Evolutionary conservation across 2,888 invertebrate species (phyloP), one percentile per base, ranked within the genome.

Genomic region (Nephrotoma appendiculata): DNA sequence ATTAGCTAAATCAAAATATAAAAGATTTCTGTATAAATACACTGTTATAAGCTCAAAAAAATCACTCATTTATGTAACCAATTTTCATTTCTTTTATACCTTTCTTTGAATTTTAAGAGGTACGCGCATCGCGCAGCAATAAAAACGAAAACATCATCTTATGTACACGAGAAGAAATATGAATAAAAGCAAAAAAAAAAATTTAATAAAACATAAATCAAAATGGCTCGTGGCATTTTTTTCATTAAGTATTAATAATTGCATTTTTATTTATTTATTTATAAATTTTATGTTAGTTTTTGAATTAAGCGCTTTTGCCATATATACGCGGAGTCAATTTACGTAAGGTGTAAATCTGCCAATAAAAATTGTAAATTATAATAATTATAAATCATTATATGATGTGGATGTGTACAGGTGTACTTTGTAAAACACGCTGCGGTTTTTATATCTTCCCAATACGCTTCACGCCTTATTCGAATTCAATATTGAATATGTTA

Each of bases 201-300:
- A 19, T 71, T 71, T 71, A 31, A 71, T 71, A 71, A 71, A 71
- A 31, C 41, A 84, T 84, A 84, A 84, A 84, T 84, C 84, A 84
- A 84, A 84, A 84, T 84, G 84, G 84, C 84, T 84, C 84, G 84
- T 84, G 84, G 84, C 84, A 84, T 84, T 84, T 84, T 83, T 42
- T 84, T 71, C 71, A 84, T 84, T 42, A 41, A 84, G 84, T 84
- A 84, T 84, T 84, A 84, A 84, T 84, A 84, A 84, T 84, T 84
- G 84, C 84, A 84, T 84, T 84, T 84, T 84, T 42, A 42, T 84
- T 41, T 43, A 84, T 84, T 84, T 84, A 84, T 71, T 31, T 31
- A 71, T 71, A 52, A n/a, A 52, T 71, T 71, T 2, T 71, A 71
- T 31, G 31, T 71, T 71, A 31, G 71, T 71, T 52, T 52, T 52